A percentile compares a stretch with the other conserved stretches of the same genome.
phyloP scores from a whole-genome alignment of 2,888 invertebrate species.

The Diplazon laetatorius region DNA sequence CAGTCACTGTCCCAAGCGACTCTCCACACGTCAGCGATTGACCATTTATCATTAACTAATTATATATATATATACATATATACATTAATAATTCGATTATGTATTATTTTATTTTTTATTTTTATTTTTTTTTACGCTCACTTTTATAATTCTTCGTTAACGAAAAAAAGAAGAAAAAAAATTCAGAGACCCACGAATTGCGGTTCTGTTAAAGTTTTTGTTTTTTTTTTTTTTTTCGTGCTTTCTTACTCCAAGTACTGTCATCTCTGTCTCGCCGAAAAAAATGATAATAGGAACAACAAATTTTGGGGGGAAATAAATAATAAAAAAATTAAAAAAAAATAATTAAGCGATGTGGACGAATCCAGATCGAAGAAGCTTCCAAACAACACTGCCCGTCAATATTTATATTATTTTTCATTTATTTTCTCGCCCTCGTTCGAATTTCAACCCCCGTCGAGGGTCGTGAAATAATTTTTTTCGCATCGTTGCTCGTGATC shows the following conservation, averaged over 20 bases:
- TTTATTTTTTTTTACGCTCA: too few species aligned
- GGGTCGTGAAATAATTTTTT: constrained; percentile 6
- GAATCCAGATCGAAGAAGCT: constrained; percentile 61
- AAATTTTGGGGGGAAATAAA: too few species aligned
- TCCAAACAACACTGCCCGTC: constrained; percentile 75
- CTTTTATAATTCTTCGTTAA: neutral
- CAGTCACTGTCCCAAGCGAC: too few species aligned
- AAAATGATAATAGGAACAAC: too few species aligned
- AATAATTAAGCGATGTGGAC: constrained; percentile 49
- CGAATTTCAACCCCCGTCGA: neutral
- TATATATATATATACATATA: too few species aligned
- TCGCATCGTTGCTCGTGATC: constrained; percentile 36
- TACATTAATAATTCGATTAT: too few species aligned
- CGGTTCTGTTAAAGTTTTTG: too few species aligned
- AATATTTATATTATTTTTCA: constrained; percentile 38
- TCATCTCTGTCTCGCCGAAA: constrained; percentile 69
- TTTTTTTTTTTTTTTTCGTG: too few species aligned
- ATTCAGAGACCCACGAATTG: too few species aligned
- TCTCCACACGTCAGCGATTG: constrained; percentile 9
- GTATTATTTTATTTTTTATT: constrained; percentile 5
- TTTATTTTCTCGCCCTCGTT: constrained; percentile 2
- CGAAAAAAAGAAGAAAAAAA: neutral
- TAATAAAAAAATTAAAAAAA: too few species aligned
- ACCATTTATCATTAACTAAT: constrained; percentile 31
- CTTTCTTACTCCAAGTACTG: constrained; percentile 63